Evolutionary conservation across 1,140 invertebrate genomes (phyloP), one percentile per base, ranked within the genome.

Genomic region (Drosophila burlai): DNA sequence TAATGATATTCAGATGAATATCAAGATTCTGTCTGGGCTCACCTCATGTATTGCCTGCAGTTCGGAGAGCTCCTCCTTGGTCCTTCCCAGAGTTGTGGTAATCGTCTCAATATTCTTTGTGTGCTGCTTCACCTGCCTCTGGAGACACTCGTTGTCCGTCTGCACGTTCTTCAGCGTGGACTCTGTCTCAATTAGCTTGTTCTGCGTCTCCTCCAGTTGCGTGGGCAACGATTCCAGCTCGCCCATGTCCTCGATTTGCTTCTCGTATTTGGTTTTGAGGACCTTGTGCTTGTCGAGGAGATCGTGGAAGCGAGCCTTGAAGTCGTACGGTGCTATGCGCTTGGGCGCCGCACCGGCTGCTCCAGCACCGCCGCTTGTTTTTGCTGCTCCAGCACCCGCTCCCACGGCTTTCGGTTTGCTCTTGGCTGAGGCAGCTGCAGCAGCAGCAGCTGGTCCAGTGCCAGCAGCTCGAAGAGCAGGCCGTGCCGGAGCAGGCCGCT

Each of bases 291-390:
- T 95, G 75, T 95, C 94, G 42, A 95, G 91, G 34, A 95, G 91
- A 71, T 95, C 94, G 90, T 94, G 94, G 80, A 94, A 95, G 42
- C 94, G 93, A 13, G 94, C 94, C 81, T 95, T 95, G 75, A 93
- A 95, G 79, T 95, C 94, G 81, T 95, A 95, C 1, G 94, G 93
- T 6, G 94, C 93, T 66, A 95, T 95, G 66, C 94, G 94, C 11
- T 84, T 92, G 10, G 85, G 16, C 15, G 54, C 40, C 11, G 58
- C 16, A 13, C 31, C 42, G 18, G 40, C 10, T 26, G 52, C 36
- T n/a, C 18, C 49, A n/a, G n/a, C n/a, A n/a, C n/a, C n/a, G n/a
- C 40, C 45, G 8, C 36, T 16, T 24, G 40, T 34, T 24, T 55
- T 55, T 13, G 18, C 50, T 6, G 16, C 31, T 21, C 40, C 63